Evolutionary conservation across 2,888 invertebrate species (phyloP).

Genomic region (Mesorhabditis spiculigera): DNA sequence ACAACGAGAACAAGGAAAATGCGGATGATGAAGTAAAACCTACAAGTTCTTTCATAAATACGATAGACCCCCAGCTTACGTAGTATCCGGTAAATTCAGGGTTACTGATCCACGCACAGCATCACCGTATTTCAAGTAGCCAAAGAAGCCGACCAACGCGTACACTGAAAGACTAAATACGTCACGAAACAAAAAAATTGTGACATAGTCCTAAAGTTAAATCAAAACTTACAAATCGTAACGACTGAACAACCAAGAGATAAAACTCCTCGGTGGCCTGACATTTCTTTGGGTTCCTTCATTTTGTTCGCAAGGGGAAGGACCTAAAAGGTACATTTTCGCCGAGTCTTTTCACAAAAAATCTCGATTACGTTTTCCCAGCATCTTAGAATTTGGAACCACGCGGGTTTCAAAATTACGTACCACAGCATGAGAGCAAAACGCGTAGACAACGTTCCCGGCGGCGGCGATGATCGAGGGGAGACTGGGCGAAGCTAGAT

Average conservation of each 20-base stretch:
- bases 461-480: not conserved
- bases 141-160: constrained; percentile 3
- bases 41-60: not conserved
- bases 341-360: not conserved
- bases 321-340: not conserved
- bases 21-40: constrained; percentile 3
- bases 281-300: not conserved
- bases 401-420: not conserved
- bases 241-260: not conserved
- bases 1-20: constrained; percentile 1
- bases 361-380: too few species aligned
- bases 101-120: not conserved
- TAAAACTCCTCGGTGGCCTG: not conserved
- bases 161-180: not conserved
- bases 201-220: too few species aligned
- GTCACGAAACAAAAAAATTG: too few species aligned
- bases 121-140: not conserved
- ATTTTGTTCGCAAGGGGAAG: not conserved
- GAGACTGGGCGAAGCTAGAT: not conserved
- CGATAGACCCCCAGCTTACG: not conserved
- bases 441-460: constrained; percentile 4
- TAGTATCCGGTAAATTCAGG: not conserved
- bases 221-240: not conserved
- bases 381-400: too few species aligned
- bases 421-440: constrained; percentile 1